Evolutionary conservation across 2,113 vertebrate species (phyloP), one percentile per base, ranked within the genome.

Genomic region (Trichomycterus rosablanca): DNA sequence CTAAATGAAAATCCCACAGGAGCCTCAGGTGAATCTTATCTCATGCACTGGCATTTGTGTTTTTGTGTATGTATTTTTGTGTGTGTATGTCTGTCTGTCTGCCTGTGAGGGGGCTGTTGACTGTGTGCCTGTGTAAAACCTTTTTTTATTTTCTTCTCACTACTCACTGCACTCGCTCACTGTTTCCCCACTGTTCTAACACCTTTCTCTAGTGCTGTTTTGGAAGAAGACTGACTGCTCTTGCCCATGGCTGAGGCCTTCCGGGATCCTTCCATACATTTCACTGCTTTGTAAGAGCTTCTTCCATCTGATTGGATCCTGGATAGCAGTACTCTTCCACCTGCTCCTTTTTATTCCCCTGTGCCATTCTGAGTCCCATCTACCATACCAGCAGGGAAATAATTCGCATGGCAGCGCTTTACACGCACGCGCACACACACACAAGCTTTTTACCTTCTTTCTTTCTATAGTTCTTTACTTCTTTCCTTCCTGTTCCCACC

Each of bases 21-120:
- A 74, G 75, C 80, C 76, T 83, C 79, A 83, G 82, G 83, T 83
- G 74, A 86, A 80, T 63, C 70, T 74, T 64, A 63, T 74, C 48
- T 26, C 70, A 75, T 80, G 78, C 77, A 78, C 77, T 77, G 67
- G 77, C 73, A 42, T 73, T 18, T 32, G 37, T 55, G 45, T 69
- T 54, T 23, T 1, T 69, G 58, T 60, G 48, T 52, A 12, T 45
- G 19, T 23, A 12, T 76, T 40, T 72, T 18, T 44, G 40, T 59
- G 48, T 74, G 61, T 19, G 1, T 67, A 53, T 61, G 44, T 50
- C 40, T 30, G 42, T 26, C 39, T 43, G 59, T 16, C 73, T 37
- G n/a, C n/a, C n/a, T n/a, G n/a, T n/a, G n/a, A n/a, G n/a, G n/a
- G n/a, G 72, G 22, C 22, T 20, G 52, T 22, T 65, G 8, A 56